Conservation (phyloP, 2,113 vertebrate genomes). For the Catharus bicknelli region DNA sequence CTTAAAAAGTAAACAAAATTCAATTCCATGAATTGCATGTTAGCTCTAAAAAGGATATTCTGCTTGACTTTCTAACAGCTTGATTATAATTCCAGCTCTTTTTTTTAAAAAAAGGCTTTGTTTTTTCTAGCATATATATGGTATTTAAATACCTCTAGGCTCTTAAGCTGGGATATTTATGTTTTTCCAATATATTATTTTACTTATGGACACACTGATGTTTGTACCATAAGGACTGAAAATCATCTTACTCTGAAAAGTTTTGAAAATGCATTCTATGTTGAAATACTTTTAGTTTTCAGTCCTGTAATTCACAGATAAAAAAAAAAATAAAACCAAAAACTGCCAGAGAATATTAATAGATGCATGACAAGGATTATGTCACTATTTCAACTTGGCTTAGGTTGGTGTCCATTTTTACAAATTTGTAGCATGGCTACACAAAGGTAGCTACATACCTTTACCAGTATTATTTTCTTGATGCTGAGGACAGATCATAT, state of each 20-base stretch:
- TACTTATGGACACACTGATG: neutral
- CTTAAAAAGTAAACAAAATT: neutral
- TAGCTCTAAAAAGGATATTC: neutral
- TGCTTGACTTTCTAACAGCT: neutral
- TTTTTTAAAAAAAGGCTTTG: neutral
- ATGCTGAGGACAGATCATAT: conserved; percentile 27
- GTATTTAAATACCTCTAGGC: neutral
- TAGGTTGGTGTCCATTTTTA: neutral
- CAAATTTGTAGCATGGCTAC: neutral
- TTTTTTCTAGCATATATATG: neutral
- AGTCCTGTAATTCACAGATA: neutral
- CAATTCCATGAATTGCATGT: neutral
- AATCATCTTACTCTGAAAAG: neutral
- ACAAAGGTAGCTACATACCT: conserved; percentile 58
- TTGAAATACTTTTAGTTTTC: neutral
- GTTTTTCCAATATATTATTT: neutral
- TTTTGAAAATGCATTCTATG: neutral
- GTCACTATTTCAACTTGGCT: neutral
- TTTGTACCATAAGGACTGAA: neutral
- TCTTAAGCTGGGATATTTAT: neutral
- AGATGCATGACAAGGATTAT: neutral
- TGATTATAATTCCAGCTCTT: neutral
- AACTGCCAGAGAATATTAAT: neutral
- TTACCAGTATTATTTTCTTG: conserved; percentile 52
- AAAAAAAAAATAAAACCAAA: neutral